Evolutionary conservation across 1,140 invertebrate species (phyloP), one percentile per base, ranked within the genome.

Genomic region (Anagrus nilaparvatae): DNA sequence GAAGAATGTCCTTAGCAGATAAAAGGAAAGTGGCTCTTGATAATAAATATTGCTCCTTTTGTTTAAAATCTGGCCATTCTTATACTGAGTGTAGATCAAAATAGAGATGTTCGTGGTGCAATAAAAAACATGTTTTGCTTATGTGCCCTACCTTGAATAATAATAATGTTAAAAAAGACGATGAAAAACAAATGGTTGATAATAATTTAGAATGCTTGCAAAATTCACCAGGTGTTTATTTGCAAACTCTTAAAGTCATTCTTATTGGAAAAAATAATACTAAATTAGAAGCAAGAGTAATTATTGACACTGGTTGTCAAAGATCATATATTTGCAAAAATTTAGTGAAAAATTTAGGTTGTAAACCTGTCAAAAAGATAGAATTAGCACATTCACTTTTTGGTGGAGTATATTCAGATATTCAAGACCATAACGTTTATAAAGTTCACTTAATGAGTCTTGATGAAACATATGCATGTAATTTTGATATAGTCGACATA

Each of bases 211-310:
- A 42, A 13, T 45, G 36, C 36, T 24, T 47, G 9, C 43, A 34
- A 7, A 16, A 16, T 17, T 14, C 39, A 10, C 18, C 40, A 3
- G 41, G 45, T 24, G 33, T 49, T 9, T 49, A 44, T 31, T 27
- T 52, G 27, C 47, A 49, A 24, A 52, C 44, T 4, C 12, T 52
- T 5, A n/a, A 39, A 14, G 41, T 49, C 2, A 41, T 19, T n/a
- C 16, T 52, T 16, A 5, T 27, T 12, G 40, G 35, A 14, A 16
- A 38, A 12, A 29, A 14, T 10, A n/a, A 31, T 32, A 40, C 44
- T 35, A 16, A 14, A 5, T 31, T 43, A 3, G n/a, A n/a, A n/a
- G 39, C 45, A 0, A 19, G 47, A 17, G 47, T 31, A 25, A 14
- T 49, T 2, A 31, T 52, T 6, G 44, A 52, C 18, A 37, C 32